Evolutionary conservation across 2,888 invertebrate genomes (phyloP).

Genomic region (Nephrotoma flavescens): DNA sequence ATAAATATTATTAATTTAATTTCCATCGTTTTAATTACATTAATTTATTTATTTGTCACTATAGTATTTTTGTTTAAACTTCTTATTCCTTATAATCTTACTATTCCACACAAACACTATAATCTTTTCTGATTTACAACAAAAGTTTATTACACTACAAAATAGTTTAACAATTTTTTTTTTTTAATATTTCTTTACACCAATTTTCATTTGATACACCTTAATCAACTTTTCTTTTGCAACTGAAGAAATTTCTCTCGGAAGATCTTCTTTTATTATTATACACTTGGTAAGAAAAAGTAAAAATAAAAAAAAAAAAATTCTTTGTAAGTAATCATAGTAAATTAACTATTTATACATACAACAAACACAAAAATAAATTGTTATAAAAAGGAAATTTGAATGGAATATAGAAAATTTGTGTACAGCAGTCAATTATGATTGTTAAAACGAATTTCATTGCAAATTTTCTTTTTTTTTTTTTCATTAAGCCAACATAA

Average conservation of each 20-base stretch:
- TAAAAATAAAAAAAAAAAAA: neutral
- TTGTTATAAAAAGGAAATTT: neutral
- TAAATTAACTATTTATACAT: neutral
- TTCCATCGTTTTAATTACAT: neutral
- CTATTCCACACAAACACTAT: neutral
- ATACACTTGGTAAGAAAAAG: neutral
- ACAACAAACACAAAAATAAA: neutral
- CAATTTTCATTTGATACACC: neutral
- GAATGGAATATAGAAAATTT: neutral
- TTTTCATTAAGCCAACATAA: neutral
- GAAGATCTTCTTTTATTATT: constrained; percentile 3
- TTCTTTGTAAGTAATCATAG: neutral
- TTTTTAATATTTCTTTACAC: neutral
- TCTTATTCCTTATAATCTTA: neutral
- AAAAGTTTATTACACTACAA: neutral
- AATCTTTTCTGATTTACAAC: neutral
- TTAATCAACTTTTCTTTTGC: constrained; percentile 1
- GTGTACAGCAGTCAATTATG: neutral
- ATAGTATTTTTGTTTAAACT: neutral
- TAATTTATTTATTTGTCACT: neutral
- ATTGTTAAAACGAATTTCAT: neutral
- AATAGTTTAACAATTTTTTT: neutral
- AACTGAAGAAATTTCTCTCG: constrained; percentile 3
- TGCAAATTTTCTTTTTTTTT: neutral
- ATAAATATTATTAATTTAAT: neutral